A percentile compares a stretch with the other conserved stretches of the same genome.
Evolutionary conservation across 2,888 invertebrate species (phyloP).

Genomic region (Mythimna vitellina): DNA sequence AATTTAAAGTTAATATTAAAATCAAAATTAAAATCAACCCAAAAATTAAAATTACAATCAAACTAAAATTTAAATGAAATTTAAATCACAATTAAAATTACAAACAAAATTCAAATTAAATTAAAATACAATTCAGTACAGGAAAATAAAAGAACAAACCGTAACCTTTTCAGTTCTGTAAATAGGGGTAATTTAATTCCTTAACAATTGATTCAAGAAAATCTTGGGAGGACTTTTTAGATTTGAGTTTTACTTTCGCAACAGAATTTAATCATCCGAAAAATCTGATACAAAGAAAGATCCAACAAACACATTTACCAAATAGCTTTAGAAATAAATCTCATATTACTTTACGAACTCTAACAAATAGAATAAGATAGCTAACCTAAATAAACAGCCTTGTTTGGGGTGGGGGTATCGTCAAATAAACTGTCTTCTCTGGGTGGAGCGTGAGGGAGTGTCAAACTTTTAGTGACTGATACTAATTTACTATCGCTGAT

Average conservation of each 20-base stretch:
- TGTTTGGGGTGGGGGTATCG: too few species aligned
- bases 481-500: too few species aligned
- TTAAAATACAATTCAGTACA: not conserved
- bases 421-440: too few species aligned
- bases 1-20: too few species aligned
- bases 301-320: conserved; percentile 36
- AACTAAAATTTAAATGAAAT: too few species aligned
- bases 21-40: too few species aligned
- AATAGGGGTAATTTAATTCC: not conserved
- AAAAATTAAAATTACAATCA: too few species aligned
- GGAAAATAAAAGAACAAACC: not conserved
- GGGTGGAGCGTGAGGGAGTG: too few species aligned
- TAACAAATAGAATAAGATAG: conserved; percentile 20
- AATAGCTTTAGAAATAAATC: conserved; percentile 37
- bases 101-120: not conserved
- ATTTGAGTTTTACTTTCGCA: conserved; percentile 3
- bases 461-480: too few species aligned
- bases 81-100: too few species aligned
- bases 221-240: not conserved
- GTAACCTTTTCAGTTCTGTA: conserved; percentile 6
- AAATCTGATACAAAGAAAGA: conserved; percentile 16
- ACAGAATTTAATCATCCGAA: conserved; percentile 28
- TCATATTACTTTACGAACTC: conserved; percentile 2
- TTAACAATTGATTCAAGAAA: conserved; percentile 10
- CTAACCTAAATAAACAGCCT: conserved; percentile 10